These are phyloP conservation scores for Acleris sparsana DNA, from an alignment of 2,888 invertebrate species.

Conservation along the genomic window DNA sequence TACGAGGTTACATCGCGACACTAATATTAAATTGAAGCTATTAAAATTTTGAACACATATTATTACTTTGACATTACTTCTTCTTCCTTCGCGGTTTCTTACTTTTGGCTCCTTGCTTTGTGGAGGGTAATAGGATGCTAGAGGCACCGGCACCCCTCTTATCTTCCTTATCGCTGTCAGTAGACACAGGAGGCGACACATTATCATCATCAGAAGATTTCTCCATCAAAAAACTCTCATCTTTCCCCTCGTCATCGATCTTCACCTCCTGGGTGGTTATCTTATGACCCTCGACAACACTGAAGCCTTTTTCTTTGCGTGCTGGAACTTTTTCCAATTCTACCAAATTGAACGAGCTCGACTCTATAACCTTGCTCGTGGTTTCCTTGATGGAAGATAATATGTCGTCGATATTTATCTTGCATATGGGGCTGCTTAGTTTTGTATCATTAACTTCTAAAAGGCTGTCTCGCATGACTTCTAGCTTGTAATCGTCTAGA, in stretches of 20 bases:
- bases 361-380: constrained; percentile 61
- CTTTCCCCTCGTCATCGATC: constrained; percentile 64
- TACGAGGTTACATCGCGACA: constrained; percentile 45
- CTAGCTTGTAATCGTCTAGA: constrained; percentile 73
- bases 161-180: constrained; percentile 83
- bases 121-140: constrained; percentile 60
- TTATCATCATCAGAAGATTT: constrained; percentile 85
- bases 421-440: constrained; percentile 72
- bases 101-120: constrained; percentile 75
- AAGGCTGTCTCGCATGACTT: constrained; percentile 76
- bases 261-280: constrained; percentile 71
- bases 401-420: constrained; percentile 76
- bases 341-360: constrained; percentile 72
- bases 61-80: constrained; percentile 71
- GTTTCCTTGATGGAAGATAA: constrained; percentile 73
- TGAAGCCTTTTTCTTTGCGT: constrained; percentile 70
- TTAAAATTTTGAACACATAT: constrained; percentile 59
- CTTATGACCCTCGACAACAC: constrained; percentile 70
- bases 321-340: constrained; percentile 71
- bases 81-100: constrained; percentile 85
- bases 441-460: constrained; percentile 64
- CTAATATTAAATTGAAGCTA: constrained; percentile 50
- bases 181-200: constrained; percentile 75
- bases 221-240: constrained; percentile 67
- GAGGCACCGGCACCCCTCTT: constrained; percentile 68